Base-by-base conservation (phyloP, 2,888 invertebrate genomes). In the Dryadula phaetusa region DNA sequence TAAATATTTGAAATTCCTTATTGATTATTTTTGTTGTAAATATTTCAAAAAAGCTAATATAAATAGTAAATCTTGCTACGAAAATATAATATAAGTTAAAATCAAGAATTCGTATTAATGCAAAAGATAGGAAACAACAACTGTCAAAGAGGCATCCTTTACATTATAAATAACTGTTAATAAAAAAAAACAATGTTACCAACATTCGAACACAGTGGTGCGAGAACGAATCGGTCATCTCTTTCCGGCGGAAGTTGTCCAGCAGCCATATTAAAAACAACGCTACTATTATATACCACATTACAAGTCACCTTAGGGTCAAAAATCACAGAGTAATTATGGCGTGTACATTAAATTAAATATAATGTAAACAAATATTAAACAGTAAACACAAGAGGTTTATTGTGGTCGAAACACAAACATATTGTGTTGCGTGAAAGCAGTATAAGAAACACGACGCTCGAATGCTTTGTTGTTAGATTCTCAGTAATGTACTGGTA, bases 231-330 rank as follows among this genome's bases (percentile, higher is more conserved):
- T 70, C 77, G 75, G 80, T 73, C 77, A 81, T 74, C 77, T 84
- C 82, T 74, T 88, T 89, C 89, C 89, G 87, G 71, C 91, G 88
- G 86, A 88, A 83, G 74, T 76, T 77, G 77, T 86, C 88, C 78
- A 88, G 76, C 82, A 90, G 83, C 92, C 92, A 92, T 85, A 92
- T 82, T 80, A 90, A 76, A 83, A 88, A 84, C 83, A 92, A 83
- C 76, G 83, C 81, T 78, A 86, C 82, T 72, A 87, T 79, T 77
- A 89, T 78, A 76, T 82, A 88, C 91, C 91, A 92, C 92, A 92
- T 91, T 79, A 80, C 80, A 76, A 62, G 67, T 74, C 75, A 72
- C 75, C 76, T 74, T 75, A 74, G 74, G 71, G 62, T 64, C 74
- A 74, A 73, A 74, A 75, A 73, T 75, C 76, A 75, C 72, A 74